These are phyloP conservation scores for Rousettus madagascariensis DNA, from an alignment of 2,797 vertebrate genomes.

Conservation along the genomic window DNA sequence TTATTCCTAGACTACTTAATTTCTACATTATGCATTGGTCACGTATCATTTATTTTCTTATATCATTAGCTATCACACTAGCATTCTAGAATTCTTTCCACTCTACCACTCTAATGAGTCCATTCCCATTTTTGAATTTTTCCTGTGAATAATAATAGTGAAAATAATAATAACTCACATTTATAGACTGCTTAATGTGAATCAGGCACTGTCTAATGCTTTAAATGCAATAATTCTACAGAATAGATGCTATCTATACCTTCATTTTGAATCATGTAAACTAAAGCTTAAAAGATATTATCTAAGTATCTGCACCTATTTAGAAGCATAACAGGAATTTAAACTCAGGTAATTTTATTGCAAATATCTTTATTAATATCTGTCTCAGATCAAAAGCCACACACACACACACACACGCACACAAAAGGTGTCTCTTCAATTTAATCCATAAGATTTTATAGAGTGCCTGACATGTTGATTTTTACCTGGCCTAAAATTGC, in stretches of 20 bases:
- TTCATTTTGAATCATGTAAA: neutral
- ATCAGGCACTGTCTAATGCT: neutral
- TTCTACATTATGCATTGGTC: neutral
- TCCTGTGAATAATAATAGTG: conserved; percentile 50
- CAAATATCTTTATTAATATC: neutral
- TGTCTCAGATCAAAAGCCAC: neutral
- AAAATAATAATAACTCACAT: conserved; percentile 57
- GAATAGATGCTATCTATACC: neutral
- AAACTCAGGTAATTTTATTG: neutral
- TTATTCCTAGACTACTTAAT: neutral
- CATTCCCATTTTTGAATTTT: conserved; percentile 54
- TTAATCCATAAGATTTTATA: neutral
- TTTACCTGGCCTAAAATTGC: neutral
- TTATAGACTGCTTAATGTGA: conserved; percentile 55
- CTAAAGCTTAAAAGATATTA: neutral
- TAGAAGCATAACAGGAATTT: neutral
- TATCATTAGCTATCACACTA: neutral
- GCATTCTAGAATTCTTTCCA: conserved; percentile 10
- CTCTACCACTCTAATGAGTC: conserved; percentile 22
- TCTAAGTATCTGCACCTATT: neutral
- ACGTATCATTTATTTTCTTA: conserved; percentile 34
- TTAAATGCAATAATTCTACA: conserved; percentile 18
- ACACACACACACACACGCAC: neutral
- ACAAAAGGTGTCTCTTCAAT: neutral
- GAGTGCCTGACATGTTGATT: neutral